Evolutionary conservation across 2,888 invertebrate species (phyloP), one percentile per base, ranked within the genome.

Genomic region (Slavum lentiscoides): DNA sequence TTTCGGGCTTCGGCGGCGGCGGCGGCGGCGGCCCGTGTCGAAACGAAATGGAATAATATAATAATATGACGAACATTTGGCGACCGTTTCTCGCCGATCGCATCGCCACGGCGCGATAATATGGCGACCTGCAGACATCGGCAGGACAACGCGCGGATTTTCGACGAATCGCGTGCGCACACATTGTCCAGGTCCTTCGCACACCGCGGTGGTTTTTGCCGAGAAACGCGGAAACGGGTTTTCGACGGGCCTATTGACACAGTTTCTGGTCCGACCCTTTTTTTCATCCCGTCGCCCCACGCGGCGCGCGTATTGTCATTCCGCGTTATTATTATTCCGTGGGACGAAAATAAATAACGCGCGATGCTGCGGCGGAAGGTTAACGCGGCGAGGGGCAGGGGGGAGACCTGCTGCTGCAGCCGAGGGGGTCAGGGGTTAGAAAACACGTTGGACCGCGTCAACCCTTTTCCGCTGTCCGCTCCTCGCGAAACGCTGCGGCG

Each of bases 161-260:
- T 30, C 30, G 30, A 30, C 30, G 30, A 30, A 30, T 30, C 30
- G 30, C 30, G 30, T 30, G 30, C 30, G 30, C 30, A 4, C 30
- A 4, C 30, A 30, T 30, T 30, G 30, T 30, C 30, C 2, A 30
- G 30, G 30, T 30, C 30, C 30, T 30, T 30, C 30, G 30, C 30
- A 30, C 30, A 30, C 30, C 4, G 9, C 43, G 43, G 43, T 43
- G 13, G 49, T 13, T 13, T 49, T 49, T 49, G 13, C n/a, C 58
- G 2, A 66, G 13, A 49, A 49, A 74, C 39, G 66, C 74, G 74
- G 74, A 74, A 74, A 74, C 74, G 74, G 55, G 53, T 74, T 74
- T 62, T 66, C 19, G 21, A 59, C 15, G 15, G 66, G 66, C 74
- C 74, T 74, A 74, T 74, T 74, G 74, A 74, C 74, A 74, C 74